Evolutionary conservation across 2,888 invertebrate genomes (phyloP), one percentile per base, ranked within the genome.

Genomic region (Ariolimax columbianus): DNA sequence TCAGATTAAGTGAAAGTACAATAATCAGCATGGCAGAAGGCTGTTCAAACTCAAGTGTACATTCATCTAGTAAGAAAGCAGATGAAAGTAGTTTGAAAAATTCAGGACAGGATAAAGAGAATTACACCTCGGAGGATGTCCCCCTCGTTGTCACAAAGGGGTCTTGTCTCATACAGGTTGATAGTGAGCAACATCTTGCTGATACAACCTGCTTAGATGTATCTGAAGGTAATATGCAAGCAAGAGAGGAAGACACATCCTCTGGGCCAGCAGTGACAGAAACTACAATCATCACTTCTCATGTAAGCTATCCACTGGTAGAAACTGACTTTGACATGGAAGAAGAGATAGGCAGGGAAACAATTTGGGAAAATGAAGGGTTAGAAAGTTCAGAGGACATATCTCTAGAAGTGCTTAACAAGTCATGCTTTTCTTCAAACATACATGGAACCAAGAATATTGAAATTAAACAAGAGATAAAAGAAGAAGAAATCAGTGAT

Each of bases 401-500:
- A 30, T 38, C n/a, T 3, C 26, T 30, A 38, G 43, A 40, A 47
- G 11, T 14, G 30, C 73, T 43, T 3, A 73, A 3, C 4, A 51
- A 36, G 17, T 77, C 77, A 36, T 19, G 43, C n/a, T 47, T 47
- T 33, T 40, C 7, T 0, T 77, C 55, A 11, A 36, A 17, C 23
- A 19, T 55, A 11, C 77, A 14, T 14, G 30, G 66, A 4, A 14
- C 3, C 26, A 19, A 19, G 75, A 68, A 70, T 83, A 19, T 26
- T 77, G 81, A 68, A 7, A 73, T 82, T 23, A 77, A 68, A n/a
- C 43, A 77, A 47, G 77, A 82, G 38, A 43, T 63, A 9, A 77
- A 84, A 40, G 85, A 82, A 70, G 87, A 81, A n/a, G 85, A 83
- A 30, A 9, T 7, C 14, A 23, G n/a, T 26, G 86, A 86, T 40